Evolutionary conservation across 2,888 invertebrate species (phyloP), one percentile per base, ranked within the genome.

Genomic region (Rambutsinella grinnellia): DNA sequence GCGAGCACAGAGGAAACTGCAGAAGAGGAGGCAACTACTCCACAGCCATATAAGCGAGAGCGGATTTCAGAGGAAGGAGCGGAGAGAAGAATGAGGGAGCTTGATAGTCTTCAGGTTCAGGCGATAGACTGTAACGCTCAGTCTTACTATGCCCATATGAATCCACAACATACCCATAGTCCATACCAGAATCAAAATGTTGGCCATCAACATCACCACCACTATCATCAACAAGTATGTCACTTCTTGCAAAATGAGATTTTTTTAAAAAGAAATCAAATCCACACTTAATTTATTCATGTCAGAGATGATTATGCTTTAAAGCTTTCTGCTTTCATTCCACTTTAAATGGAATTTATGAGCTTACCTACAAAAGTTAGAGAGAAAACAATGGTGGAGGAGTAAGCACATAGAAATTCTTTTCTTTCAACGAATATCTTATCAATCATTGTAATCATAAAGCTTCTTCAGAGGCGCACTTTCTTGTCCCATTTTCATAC

Each of bases 191-290:
- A 36, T 26, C 68, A 72, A 21, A 54, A 62, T 75, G 62, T 49
- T 57, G 67, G 67, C 1, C 76, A 76, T 63, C 76, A 78, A 23
- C 74, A 49, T n/a, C 54, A 51, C 36, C 65, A 54, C 17, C 54
- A 78, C 44, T 70, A 78, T 54, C 70, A 69, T 49, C 69, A 69
- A 56, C 78, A 78, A 75, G 78, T 78, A 75, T 75, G 78, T 75
- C 78, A 66, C 53, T 26, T n/a, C n/a, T n/a, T n/a, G n/a, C n/a
- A n/a, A 36, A n/a, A 54, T 17, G 6, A 54, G 21, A 15, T 6
- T 13, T 44, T 61, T 56, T 27, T 44, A 58, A 44, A 58, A 2
- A 56, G 13, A 36, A 36, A 5, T 36, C 36, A 36, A 8, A 8
- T 36, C 36, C 13, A 8, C 36, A 36, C 36, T 8, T 8, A 36